A percentile compares a stretch with the other conserved stretches of the same genome.
phyloP scores from a whole-genome alignment of 2,888 invertebrate genomes.

The Acanthosepion esculentum region DNA sequence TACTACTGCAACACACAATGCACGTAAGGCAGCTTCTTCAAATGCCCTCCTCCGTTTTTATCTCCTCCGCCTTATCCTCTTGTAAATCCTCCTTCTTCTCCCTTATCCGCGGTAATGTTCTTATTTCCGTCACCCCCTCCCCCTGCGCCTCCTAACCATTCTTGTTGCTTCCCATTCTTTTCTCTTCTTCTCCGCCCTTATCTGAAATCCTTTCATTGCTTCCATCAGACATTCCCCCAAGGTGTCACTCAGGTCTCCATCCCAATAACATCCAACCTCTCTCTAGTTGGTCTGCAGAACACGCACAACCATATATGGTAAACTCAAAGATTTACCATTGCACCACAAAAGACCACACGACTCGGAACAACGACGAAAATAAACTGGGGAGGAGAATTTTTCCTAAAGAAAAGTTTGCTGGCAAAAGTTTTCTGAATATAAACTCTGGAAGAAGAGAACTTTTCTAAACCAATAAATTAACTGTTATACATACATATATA shows the following conservation, averaged over 20 bases:
- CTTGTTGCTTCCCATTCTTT: background rate
- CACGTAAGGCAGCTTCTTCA: background rate
- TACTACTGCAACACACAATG: background rate
- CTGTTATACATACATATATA: background rate
- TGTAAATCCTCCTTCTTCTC: background rate
- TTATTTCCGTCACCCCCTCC: background rate
- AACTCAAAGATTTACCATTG: conserved; percentile 10
- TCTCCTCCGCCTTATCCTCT: background rate
- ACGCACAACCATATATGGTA: conserved; percentile 20
- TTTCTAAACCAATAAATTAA: conserved; percentile 33
- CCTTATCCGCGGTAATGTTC: background rate
- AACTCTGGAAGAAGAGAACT: background rate
- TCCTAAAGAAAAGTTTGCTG: background rate
- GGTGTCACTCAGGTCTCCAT: background rate
- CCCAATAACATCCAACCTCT: background rate
- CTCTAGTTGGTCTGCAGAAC: background rate
- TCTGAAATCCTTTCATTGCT: background rate
- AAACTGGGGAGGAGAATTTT: background rate
- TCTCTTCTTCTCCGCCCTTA: background rate
- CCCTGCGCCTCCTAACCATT: background rate
- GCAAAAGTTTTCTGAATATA: background rate
- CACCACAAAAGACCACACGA: conserved; percentile 13
- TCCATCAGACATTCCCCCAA: conserved; percentile 13
- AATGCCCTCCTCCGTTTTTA: background rate
- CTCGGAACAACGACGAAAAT: background rate